A percentile compares a stretch with the other conserved stretches of the same genome.
Conservation (phyloP, 2,888 invertebrate genomes). For the Ichneumoninae sp. region DNA sequence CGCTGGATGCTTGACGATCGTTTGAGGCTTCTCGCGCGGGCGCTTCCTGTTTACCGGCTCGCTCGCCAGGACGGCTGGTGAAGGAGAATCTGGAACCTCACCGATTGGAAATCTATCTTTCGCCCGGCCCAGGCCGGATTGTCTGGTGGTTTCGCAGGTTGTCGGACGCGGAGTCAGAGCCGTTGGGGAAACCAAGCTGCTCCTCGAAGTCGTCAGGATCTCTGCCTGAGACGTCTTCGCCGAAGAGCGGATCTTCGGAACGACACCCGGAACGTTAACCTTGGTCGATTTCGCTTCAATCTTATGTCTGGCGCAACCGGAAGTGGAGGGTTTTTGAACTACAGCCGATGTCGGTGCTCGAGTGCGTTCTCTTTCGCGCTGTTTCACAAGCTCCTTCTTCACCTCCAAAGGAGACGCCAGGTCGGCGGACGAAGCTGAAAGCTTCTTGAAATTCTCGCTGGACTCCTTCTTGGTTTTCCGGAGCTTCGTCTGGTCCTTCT, state of each 20-base stretch:
- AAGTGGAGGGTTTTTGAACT: slow-evolving; percentile 74
- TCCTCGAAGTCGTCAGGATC: slow-evolving; percentile 59
- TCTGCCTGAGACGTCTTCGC: slow-evolving; percentile 56
- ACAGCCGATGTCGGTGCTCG: slow-evolving; percentile 53
- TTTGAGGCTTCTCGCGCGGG: slow-evolving; percentile 80
- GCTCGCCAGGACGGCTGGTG: slow-evolving; percentile 38
- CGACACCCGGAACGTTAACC: slow-evolving; percentile 83
- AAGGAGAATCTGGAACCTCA: slow-evolving; percentile 49
- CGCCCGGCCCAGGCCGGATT: slow-evolving; percentile 27
- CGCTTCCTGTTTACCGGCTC: slow-evolving; percentile 75
- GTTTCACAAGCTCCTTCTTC: slow-evolving; percentile 78
- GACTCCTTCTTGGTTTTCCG: slow-evolving; percentile 76
- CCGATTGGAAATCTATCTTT: slow-evolving; percentile 54
- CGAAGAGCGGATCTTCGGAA: slow-evolving; percentile 77
- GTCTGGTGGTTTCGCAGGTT: slow-evolving; percentile 34
- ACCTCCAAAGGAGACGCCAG: slow-evolving; percentile 87
- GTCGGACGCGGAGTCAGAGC: slow-evolving; percentile 13
- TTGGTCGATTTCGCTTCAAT: slow-evolving; percentile 84
- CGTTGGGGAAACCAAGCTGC: slow-evolving; percentile 46
- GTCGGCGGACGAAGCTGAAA: slow-evolving; percentile 85
- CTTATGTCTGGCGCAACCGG: slow-evolving; percentile 75
- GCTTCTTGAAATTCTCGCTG: slow-evolving; percentile 75
- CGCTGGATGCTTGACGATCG: slow-evolving; percentile 76
- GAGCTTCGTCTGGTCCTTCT: slow-evolving; percentile 64
- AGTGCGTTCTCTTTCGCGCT: slow-evolving; percentile 50